Evolutionary conservation across 2,797 vertebrate species (phyloP).

Genomic region (Catharus ustulatus): DNA sequence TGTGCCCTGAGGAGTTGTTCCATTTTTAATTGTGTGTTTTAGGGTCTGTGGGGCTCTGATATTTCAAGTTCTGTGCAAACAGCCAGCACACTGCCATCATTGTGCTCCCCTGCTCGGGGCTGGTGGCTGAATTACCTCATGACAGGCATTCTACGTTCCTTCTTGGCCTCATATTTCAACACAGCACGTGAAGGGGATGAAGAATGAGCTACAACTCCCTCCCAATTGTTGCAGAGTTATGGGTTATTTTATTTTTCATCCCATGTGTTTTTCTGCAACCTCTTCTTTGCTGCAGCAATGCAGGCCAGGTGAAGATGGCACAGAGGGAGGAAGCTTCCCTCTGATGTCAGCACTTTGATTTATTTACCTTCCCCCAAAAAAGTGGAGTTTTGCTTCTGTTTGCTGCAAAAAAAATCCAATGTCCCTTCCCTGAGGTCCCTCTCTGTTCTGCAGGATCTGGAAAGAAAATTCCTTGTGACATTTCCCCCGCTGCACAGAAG

Average conservation of each 20-base stretch:
- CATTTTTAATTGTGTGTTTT: constrained; percentile 54
- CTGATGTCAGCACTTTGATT: constrained; percentile 9
- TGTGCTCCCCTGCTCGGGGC: constrained; percentile 44
- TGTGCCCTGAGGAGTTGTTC: constrained; percentile 34
- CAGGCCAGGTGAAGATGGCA: neutral
- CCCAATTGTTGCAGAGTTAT: constrained; percentile 41
- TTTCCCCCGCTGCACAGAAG: constrained; percentile 11
- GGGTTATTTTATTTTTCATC: constrained; percentile 50
- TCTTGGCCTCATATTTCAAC: constrained; percentile 72
- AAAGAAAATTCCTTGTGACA: neutral
- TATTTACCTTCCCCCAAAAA: neutral
- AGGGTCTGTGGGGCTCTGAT: constrained; percentile 50
- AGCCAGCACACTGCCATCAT: constrained; percentile 64
- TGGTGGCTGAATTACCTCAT: constrained; percentile 69
- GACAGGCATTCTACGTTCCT: constrained; percentile 56
- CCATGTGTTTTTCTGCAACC: constrained; percentile 26
- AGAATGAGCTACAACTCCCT: constrained; percentile 30
- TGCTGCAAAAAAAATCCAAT: neutral
- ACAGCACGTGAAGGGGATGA: constrained; percentile 54
- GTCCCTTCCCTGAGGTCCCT: neutral
- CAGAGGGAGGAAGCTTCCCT: neutral
- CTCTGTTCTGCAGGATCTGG: neutral
- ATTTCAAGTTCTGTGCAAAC: constrained; percentile 57
- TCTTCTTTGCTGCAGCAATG: constrained; percentile 6
- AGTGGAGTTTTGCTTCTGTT: constrained; percentile 25